These are phyloP conservation scores for Calliopsis andreniformis DNA, from an alignment of 1,140 invertebrate species.

Conservation along the genomic window DNA sequence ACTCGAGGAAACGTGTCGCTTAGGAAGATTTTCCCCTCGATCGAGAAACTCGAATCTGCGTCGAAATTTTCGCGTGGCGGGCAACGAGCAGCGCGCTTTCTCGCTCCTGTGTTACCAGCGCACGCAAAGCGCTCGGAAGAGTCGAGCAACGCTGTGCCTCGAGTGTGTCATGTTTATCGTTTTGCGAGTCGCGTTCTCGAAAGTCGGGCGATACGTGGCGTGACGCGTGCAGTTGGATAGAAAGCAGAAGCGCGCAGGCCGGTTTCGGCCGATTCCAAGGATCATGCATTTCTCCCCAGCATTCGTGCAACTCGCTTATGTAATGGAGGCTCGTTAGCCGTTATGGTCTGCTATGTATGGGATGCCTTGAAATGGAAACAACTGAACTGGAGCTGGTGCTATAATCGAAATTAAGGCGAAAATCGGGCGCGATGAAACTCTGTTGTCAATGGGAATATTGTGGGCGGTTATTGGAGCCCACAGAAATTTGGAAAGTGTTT, in stretches of 20 bases:
- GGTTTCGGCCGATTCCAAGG: background rate
- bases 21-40: background rate
- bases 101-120: background rate
- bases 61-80: background rate
- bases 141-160: background rate
- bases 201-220: conserved; percentile 38
- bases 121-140: background rate
- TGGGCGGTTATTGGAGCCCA: no score
- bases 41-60: background rate
- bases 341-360: no score
- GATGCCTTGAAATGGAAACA: no score
- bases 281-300: background rate
- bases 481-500: no score
- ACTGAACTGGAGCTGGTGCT: no score
- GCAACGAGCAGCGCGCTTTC: background rate
- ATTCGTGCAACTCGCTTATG: background rate
- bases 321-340: background rate
- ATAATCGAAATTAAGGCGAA: no score
- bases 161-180: background rate
- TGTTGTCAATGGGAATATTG: no score
- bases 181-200: conserved; percentile 34
- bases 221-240: conserved; percentile 33
- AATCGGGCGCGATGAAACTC: no score
- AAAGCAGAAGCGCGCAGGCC: conserved; percentile 19
- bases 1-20: no score